These are phyloP conservation scores for Deroplatys truncata DNA, from an alignment of 2,888 invertebrate species.

Conservation along the genomic window DNA sequence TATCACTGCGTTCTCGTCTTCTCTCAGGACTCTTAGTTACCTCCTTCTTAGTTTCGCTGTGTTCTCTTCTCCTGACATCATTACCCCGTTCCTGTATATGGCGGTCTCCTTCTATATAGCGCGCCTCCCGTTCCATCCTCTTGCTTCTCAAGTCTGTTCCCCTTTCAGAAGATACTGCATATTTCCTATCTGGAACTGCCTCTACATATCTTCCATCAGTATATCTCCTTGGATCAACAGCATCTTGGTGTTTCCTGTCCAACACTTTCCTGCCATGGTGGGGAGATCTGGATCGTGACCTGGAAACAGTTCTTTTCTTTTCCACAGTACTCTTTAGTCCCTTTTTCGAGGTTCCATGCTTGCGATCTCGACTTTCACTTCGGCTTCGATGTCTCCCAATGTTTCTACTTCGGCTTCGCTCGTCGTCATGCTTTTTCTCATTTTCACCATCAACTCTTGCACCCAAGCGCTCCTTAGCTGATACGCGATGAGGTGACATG, in stretches of 20 bases:
- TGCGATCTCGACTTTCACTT: conserved; percentile 17
- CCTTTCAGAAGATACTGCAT: not conserved
- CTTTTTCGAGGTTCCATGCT: conserved; percentile 15
- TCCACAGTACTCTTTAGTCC: conserved; percentile 29
- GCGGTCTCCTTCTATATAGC: conserved; percentile 38
- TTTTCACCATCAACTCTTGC: conserved; percentile 61
- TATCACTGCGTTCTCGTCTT: conserved; percentile 32
- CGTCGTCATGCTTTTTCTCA: conserved; percentile 12
- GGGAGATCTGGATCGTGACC: conserved; percentile 26
- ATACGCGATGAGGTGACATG: conserved; percentile 58
- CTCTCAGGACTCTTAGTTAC: conserved; percentile 34
- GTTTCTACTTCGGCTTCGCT: not conserved
- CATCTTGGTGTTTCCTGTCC: not conserved
- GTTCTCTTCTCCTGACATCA: conserved; percentile 23
- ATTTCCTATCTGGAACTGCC: not conserved
- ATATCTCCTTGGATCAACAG: not conserved
- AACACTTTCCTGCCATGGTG: conserved; percentile 14
- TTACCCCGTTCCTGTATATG: conserved; percentile 48
- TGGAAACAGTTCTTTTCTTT: conserved; percentile 24
- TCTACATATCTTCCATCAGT: not conserved
- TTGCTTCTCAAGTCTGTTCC: not conserved
- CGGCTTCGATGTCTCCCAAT: conserved; percentile 18
- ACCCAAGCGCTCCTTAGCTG: conserved; percentile 76
- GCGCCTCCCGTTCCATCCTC: not conserved
- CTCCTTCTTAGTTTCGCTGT: conserved; percentile 25